These are phyloP conservation scores for Drosophila tanythrix DNA, from an alignment of 2,888 invertebrate species.

Conservation along the genomic window DNA sequence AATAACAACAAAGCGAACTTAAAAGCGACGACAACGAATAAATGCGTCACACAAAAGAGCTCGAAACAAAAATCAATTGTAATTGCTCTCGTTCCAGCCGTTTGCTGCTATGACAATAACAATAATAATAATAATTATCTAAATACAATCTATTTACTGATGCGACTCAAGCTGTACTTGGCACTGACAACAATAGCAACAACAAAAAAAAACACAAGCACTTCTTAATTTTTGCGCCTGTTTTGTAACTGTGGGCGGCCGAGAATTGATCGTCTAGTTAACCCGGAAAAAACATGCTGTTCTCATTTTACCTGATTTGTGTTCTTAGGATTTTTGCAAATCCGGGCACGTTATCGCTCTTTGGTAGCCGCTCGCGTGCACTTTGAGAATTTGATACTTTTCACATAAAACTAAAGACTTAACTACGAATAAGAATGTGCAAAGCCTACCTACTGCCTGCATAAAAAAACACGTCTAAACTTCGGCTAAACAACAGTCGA, in stretches of 20 bases:
- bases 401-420: slow-evolving; percentile 49
- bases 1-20: slow-evolving; percentile 31
- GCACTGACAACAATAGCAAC: slow-evolving; percentile 14
- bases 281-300: slow-evolving; percentile 14
- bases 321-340: neutral
- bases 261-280: slow-evolving; percentile 21
- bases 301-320: slow-evolving; percentile 41
- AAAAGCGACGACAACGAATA: slow-evolving; percentile 28
- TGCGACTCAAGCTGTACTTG: neutral
- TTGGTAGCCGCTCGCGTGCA: slow-evolving; percentile 10
- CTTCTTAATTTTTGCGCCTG: slow-evolving; percentile 32
- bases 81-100: slow-evolving; percentile 36
- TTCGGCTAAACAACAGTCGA: slow-evolving; percentile 41
- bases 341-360: slow-evolving; percentile 3
- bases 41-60: slow-evolving; percentile 47
- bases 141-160: neutral
- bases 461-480: slow-evolving; percentile 53
- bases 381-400: slow-evolving; percentile 22
- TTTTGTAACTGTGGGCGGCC: slow-evolving; percentile 42
- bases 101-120: slow-evolving; percentile 35
- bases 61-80: slow-evolving; percentile 59
- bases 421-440: slow-evolving; percentile 45
- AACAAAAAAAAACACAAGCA: slow-evolving; percentile 14
- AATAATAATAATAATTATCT: slow-evolving; percentile 9
- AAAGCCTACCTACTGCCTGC: slow-evolving; percentile 44